phyloP scores from a whole-genome alignment of 1,140 invertebrate genomes.

The Adoxophyes honmai region DNA sequence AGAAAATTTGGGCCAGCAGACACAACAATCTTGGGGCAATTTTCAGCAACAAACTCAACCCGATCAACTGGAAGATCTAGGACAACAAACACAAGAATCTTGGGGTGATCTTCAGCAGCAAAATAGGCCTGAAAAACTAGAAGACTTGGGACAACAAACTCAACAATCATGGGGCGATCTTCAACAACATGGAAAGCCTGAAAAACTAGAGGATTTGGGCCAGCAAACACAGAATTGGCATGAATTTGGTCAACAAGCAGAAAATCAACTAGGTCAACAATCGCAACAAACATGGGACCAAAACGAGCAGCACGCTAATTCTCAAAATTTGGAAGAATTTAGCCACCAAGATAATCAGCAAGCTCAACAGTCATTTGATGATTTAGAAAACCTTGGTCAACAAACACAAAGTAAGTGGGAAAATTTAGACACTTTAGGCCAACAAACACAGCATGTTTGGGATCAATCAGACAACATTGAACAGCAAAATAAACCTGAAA shows the following conservation, averaged over 20 bases:
- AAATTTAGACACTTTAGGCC: constrained; percentile 32
- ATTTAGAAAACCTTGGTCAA: constrained; percentile 16
- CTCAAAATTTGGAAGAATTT: constrained; percentile 10
- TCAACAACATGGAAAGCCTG: neutral
- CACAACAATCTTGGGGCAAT: constrained; percentile 30
- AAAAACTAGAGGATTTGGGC: constrained; percentile 38
- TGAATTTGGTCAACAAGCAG: too few species aligned
- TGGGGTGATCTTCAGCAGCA: constrained; percentile 20
- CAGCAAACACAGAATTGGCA: constrained; percentile 35
- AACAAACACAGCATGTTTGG: constrained; percentile 34
- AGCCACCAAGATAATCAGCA: constrained; percentile 26
- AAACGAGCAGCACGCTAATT: too few species aligned
- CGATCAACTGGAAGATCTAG: constrained; percentile 23
- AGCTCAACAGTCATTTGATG: constrained; percentile 5
- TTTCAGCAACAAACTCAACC: constrained; percentile 39
- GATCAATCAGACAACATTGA: constrained; percentile 32
- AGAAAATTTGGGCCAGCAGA: constrained; percentile 39
- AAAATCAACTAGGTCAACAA: constrained; percentile 20
- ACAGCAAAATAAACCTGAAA: constrained; percentile 17
- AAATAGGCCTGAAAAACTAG: constrained; percentile 25
- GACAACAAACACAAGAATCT: constrained; percentile 37
- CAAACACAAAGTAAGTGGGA: constrained; percentile 31
- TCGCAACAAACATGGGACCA: neutral
- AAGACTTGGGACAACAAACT: constrained; percentile 41
- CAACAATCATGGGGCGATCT: constrained; percentile 20